Evolutionary conservation across 1,140 invertebrate genomes (phyloP), one percentile per base, ranked within the genome.

Genomic region (Copidosoma floridanum): DNA sequence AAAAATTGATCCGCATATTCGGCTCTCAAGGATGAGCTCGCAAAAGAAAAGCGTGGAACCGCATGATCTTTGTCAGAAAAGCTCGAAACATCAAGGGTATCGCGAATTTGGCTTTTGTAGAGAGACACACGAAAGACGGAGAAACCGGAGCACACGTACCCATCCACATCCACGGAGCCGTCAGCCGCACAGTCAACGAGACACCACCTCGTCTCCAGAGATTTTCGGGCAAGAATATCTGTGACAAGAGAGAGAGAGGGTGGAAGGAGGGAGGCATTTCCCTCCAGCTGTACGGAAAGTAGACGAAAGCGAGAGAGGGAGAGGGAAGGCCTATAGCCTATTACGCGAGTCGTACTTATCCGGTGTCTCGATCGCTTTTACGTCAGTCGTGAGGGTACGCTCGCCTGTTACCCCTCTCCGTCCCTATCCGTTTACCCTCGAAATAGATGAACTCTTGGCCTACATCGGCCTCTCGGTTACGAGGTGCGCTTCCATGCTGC

Each of bases 371-470:
- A 78, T 79, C 68, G 68, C 69, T 69, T 71, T 70, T 73, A 74
- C 73, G 69, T 77, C 75, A 72, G 70, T 66, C 70, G 70, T 14
- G 23, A 46, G 40, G 50, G 47, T 23, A 23, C 48, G 26, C n/a
- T n/a, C n/a, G n/a, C n/a, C n/a, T n/a, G n/a, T n/a, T n/a, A n/a
- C n/a, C n/a, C n/a, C n/a, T n/a, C n/a, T n/a, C n/a, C n/a, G n/a
- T n/a, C n/a, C n/a, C n/a, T n/a, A n/a, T n/a, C n/a, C n/a, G n/a
- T 64, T 72, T 70, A 70, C 68, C 73, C 75, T 77, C 69, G 69
- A 77, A 78, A 77, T 78, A 78, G 71, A 78, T 77, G 77, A 79
- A 79, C 77, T 79, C 72, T 79, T 79, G 77, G 71, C 76, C 76
- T 72, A 79, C 72, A 77, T 78, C 72, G 67, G 63, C 65, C 61